phyloP scores from a whole-genome alignment of 2,888 invertebrate species.

The Rugalucina vietnamica region DNA sequence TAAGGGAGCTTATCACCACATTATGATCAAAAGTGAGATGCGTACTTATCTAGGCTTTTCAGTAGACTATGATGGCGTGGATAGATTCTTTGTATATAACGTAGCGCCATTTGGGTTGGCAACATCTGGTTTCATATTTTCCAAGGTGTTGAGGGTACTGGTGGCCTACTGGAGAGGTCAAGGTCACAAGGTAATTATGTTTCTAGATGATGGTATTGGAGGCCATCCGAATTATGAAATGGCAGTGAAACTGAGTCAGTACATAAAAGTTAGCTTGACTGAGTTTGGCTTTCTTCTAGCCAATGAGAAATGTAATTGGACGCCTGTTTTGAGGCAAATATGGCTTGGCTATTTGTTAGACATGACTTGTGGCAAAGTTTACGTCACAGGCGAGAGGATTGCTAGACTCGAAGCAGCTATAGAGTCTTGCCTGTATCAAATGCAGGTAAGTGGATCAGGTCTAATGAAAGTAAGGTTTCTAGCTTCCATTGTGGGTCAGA shows the following conservation, averaged over 20 bases:
- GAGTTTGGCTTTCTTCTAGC: slow-evolving; percentile 2
- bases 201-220: neutral
- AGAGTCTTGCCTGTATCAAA: neutral
- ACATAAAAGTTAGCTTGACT: neutral
- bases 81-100: neutral
- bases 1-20: neutral
- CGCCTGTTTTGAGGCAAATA: neutral
- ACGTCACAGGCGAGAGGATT: neutral
- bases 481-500: slow-evolving; percentile 15
- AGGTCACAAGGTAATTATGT: neutral
- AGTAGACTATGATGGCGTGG: neutral
- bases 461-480: neutral
- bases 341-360: neutral
- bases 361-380: neutral
- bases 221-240: neutral
- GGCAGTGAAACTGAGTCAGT: neutral
- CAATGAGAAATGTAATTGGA: neutral
- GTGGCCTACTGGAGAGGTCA: neutral
- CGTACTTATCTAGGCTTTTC: neutral
- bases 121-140: neutral
- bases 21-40: neutral
- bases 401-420: neutral
- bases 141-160: neutral
- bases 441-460: neutral
- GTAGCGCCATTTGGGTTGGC: neutral